Evolutionary conservation across 1,140 invertebrate species (phyloP), one percentile per base, ranked within the genome.

Genomic region (Oncopodura yosiiana): DNA sequence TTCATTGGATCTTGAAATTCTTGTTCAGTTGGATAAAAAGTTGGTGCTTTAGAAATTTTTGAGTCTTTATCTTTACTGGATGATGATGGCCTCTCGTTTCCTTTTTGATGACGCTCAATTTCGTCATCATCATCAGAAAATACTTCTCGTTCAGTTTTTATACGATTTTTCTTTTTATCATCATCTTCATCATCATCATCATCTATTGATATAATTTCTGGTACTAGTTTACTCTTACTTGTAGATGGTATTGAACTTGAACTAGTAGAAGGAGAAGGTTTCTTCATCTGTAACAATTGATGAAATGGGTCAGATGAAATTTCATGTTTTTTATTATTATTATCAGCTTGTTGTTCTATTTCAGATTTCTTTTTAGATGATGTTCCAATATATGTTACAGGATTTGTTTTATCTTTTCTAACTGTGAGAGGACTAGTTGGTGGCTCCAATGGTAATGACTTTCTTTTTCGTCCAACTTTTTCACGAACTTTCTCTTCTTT

Each of bases 1-100:
- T 84, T 80, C 2, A 95, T 73, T 0, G 92, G 91, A 75, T 95
- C 88, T 68, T 85, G 78, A 65, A 93, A 93, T 68, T 93, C 87
- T 66, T 84, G 82, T 64, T 85, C 85, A 0, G 80, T 80, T 1
- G 88, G 89, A 67, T 82, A 77, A 70, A 87, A 94, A 0, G 81
- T 80, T 1, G 87, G 86, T 14, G 87, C 87, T 67, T 91, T 84
- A 0, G 86, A 23, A 12, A 57, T 34, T 30, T 53, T 48, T 9
- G 18, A 41, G 38, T 9, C 18, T 41, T 41, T 18, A 18, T 19
- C 18, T 41, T 41, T 6, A 6, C 38, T 41, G 38, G 38, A 41
- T 41, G 9, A 8, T 41, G 9, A 12, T 41, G 6, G 18, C 38
- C n/a, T 41, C 18, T 41, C 3, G 19, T 44, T 44, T 23, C 42